Conservation (phyloP, 2,113 vertebrate genomes). For the Antechinus stuartii region DNA sequence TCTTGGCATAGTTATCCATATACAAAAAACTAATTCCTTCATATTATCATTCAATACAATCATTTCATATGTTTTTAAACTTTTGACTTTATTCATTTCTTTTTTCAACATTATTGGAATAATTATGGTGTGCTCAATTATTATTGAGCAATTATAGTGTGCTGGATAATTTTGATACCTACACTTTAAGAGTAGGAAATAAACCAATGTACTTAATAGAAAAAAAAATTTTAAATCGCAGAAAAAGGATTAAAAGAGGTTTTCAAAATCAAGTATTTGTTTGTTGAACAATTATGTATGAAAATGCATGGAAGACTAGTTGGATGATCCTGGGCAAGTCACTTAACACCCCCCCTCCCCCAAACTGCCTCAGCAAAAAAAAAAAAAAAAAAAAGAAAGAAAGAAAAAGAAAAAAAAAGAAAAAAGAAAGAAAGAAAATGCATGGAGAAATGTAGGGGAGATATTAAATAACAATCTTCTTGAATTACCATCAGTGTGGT, state of each 20-base stretch:
- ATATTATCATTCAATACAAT: neutral
- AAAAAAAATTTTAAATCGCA: constrained; percentile 22
- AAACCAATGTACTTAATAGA: neutral
- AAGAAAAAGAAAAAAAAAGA: too few relatives aligned
- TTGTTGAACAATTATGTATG: constrained; percentile 74
- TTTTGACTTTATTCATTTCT: constrained; percentile 7
- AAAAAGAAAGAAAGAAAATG: too few relatives aligned
- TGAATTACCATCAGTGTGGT: constrained; percentile 83
- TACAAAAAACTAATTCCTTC: neutral
- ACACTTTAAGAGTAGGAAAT: too few relatives aligned
- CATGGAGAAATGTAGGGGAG: constrained; percentile 52
- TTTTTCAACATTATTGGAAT: constrained; percentile 23
- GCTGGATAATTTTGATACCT: neutral
- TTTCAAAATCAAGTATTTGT: constrained; percentile 48
- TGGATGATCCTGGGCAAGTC: too few relatives aligned
- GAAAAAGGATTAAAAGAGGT: too few relatives aligned
- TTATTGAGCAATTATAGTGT: too few relatives aligned
- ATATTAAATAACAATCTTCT: constrained; percentile 53
- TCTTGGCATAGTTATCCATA: neutral
- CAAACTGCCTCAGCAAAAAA: too few relatives aligned
- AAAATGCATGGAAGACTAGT: neutral
- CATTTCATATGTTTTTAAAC: neutral
- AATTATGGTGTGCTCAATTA: constrained; percentile 21
- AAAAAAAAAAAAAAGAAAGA: too few relatives aligned
- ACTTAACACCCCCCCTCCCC: too few relatives aligned